Conservation (phyloP, 2,113 vertebrate species). For the Ageneiosus marmoratus region DNA sequence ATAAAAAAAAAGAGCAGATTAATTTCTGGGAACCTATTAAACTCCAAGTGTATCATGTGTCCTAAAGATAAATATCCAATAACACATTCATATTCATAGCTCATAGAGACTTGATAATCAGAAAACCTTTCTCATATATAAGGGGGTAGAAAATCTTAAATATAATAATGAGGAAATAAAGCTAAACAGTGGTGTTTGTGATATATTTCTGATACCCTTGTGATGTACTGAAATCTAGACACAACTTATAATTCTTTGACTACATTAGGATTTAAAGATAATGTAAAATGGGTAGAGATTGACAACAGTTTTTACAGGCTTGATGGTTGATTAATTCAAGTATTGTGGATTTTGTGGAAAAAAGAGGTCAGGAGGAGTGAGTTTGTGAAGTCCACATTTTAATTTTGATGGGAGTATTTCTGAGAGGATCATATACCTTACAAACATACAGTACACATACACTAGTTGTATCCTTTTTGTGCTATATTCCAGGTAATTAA, state of each 20-base stretch:
- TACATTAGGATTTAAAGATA: background rate
- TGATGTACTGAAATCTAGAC: background rate
- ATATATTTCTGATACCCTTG: background rate
- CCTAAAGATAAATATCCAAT: background rate
- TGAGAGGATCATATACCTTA: background rate
- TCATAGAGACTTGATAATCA: background rate
- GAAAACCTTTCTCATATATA: background rate
- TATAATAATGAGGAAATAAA: background rate
- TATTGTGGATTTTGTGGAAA: slow-evolving; percentile 1
- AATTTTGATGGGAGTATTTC: background rate
- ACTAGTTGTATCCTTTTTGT: background rate
- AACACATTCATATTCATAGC: background rate
- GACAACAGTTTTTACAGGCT: background rate
- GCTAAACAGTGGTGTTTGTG: background rate
- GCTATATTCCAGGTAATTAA: background rate
- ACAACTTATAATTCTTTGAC: background rate
- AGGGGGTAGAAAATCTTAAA: background rate
- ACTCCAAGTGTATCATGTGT: background rate
- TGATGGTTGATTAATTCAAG: background rate
- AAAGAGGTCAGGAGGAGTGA: background rate
- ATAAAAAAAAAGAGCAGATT: background rate
- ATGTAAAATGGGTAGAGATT: background rate
- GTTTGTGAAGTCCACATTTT: background rate
- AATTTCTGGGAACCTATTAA: background rate
- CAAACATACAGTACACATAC: background rate